These are phyloP conservation scores for Meriones psammophilus DNA, from an alignment of 2,797 vertebrate genomes.

Conservation along the genomic window DNA sequence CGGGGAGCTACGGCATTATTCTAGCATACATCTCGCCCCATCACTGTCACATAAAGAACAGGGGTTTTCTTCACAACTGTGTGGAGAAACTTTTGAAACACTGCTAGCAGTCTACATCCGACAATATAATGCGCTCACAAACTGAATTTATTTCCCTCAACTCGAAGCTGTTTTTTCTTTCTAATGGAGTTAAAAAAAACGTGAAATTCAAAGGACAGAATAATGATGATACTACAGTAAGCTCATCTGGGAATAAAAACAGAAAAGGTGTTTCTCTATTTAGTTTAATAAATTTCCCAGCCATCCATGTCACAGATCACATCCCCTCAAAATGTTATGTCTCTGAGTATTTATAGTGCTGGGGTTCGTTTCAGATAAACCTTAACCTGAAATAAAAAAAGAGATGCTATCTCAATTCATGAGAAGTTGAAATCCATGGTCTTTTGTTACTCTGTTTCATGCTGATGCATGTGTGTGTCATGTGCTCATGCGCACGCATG, in stretches of 20 bases:
- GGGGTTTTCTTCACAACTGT: not conserved
- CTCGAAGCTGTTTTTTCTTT: not conserved
- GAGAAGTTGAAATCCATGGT: not conserved
- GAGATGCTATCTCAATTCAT: not conserved
- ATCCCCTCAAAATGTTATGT: conserved; percentile 50
- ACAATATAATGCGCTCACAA: not conserved
- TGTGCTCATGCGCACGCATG: not conserved
- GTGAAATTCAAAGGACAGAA: not conserved
- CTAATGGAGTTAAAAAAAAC: not conserved
- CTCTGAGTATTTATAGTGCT: not conserved
- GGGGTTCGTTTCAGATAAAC: conserved; percentile 10
- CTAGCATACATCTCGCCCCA: not conserved
- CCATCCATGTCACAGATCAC: not conserved
- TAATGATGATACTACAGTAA: not conserved
- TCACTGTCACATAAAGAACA: conserved; percentile 5
- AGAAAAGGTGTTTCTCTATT: not conserved
- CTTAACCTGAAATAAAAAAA: not conserved
- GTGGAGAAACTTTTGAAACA: not conserved
- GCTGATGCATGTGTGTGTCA: not conserved
- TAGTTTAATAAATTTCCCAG: conserved; percentile 28
- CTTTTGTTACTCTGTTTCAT: not conserved
- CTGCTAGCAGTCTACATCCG: not conserved
- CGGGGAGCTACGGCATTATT: conserved; percentile 41
- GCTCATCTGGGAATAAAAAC: not conserved
- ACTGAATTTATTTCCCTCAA: not conserved